Base-by-base conservation (phyloP, 2,797 vertebrate species). In the Echiichthys vipera region DNA sequence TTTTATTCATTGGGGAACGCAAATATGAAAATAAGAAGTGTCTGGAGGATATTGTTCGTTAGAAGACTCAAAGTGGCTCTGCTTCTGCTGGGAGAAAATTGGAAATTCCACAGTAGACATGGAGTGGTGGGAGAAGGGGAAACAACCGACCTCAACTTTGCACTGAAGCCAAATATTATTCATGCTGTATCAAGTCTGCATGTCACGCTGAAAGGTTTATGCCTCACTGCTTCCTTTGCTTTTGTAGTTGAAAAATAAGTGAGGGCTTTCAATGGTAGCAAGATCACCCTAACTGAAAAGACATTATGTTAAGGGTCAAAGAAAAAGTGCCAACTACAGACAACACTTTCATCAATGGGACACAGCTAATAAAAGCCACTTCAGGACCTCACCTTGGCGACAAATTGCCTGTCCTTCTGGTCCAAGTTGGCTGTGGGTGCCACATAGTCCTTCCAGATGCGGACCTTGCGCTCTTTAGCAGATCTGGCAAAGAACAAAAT, bases 381-480 rank as follows among this genome's bases (percentile, higher is more conserved):
- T 69, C 5, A 58, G 55, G 18, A 20, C 2, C 95, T 94, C 89
- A 99, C 98, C 97, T 99, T 99, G 84, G 98, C 98, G 30, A 98
- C 94, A 32, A 99, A 99, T 78, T 99, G 97, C 86, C 96, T 95
- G 93, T 99, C 98, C 93, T 99, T 99, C 93, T 95, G 96, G 75
- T 99, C 98, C 94, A 99, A 81, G 92, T 98, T 99, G 70, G 97
- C 97, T 2, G 98, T 99, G 69, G 98, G 98, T 0, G 98, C 95
- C 65, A 99, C 97, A 0, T 99, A 99, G 91, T 99, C 98, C 92
- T 97, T 97, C 98, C 98, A 99, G 87, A 99, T 99, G 80, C 98
- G 91, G 77, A 97, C 91, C 88, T 97, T 98, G 67, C 95, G 96
- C 56, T 99, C 98, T 86, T 99, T 99, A 64, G 98, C 98, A 39